Evolutionary conservation across 1,140 invertebrate genomes (phyloP).

Genomic region (Neomicropteryx cornuta): DNA sequence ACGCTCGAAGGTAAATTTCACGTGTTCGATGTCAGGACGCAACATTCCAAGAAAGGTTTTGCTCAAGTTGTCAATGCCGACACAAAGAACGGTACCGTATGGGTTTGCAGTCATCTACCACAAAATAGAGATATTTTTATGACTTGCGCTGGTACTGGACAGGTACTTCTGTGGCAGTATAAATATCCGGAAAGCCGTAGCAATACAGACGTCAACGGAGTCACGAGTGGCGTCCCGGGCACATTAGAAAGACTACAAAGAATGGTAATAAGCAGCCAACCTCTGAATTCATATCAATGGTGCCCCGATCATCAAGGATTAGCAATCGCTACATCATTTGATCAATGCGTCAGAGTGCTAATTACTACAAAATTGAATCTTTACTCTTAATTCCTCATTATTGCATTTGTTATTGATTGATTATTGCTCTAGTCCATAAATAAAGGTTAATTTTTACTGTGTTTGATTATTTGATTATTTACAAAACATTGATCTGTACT

Average conservation of each 20-base stretch:
- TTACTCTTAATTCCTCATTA: too few relatives aligned
- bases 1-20: constrained; percentile 89
- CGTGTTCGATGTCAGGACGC: constrained; percentile 80
- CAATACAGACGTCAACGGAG: constrained; percentile 55
- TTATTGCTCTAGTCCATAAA: too few relatives aligned
- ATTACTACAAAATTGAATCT: constrained; percentile 84
- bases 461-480: too few relatives aligned
- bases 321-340: constrained; percentile 80
- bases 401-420: too few relatives aligned
- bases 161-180: constrained; percentile 88
- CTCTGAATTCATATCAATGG: constrained; percentile 85
- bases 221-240: constrained; percentile 63
- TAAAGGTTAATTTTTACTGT: too few relatives aligned
- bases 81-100: constrained; percentile 47
- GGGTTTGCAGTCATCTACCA: constrained; percentile 77
- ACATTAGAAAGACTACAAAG: constrained; percentile 68
- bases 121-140: constrained; percentile 93
- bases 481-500: too few relatives aligned
- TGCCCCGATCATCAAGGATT: constrained; percentile 81
- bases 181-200: constrained; percentile 72
- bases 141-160: constrained; percentile 80
- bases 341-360: constrained; percentile 81
- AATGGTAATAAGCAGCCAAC: constrained; percentile 72
- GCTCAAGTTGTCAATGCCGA: constrained; percentile 41
- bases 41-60: constrained; percentile 82